These are phyloP conservation scores for Calliphora vicina DNA, from an alignment of 1,140 invertebrate species.

Conservation along the genomic window DNA sequence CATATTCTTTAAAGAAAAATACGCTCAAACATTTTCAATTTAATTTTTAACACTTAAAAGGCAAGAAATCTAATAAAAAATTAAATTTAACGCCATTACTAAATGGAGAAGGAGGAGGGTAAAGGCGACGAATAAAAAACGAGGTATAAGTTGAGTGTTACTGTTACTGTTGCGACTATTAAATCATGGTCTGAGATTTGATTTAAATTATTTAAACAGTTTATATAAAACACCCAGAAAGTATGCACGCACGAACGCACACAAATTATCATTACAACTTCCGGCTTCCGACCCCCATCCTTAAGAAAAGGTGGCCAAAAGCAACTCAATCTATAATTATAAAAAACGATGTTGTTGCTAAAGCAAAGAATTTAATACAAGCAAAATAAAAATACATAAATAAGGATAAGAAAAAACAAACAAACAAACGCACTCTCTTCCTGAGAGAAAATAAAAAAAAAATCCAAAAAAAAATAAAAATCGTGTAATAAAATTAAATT, in stretches of 20 bases:
- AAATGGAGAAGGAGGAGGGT: neutral
- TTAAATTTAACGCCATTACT: neutral
- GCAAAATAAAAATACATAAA: neutral
- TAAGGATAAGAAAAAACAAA: neutral
- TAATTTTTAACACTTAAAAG: neutral
- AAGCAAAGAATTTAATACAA: neutral
- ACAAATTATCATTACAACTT: neutral
- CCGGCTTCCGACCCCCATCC: neutral
- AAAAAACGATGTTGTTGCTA: neutral
- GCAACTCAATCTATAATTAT: neutral
- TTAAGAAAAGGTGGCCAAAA: neutral
- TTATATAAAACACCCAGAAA: neutral
- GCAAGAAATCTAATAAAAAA: constrained; percentile 9
- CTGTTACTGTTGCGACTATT: neutral
- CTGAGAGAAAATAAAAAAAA: no score
- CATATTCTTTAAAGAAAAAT: no score
- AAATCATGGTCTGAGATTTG: neutral
- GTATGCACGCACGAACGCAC: neutral
- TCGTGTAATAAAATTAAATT: neutral
- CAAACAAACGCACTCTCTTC: neutral
- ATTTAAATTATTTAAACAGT: neutral
- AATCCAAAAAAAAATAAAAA: neutral
- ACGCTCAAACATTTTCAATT: neutral
- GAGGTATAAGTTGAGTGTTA: neutral
- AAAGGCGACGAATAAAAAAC: neutral